phyloP scores from a whole-genome alignment of 1,140 invertebrate genomes.

The Pachyrhynchus sulphureomaculatus region DNA sequence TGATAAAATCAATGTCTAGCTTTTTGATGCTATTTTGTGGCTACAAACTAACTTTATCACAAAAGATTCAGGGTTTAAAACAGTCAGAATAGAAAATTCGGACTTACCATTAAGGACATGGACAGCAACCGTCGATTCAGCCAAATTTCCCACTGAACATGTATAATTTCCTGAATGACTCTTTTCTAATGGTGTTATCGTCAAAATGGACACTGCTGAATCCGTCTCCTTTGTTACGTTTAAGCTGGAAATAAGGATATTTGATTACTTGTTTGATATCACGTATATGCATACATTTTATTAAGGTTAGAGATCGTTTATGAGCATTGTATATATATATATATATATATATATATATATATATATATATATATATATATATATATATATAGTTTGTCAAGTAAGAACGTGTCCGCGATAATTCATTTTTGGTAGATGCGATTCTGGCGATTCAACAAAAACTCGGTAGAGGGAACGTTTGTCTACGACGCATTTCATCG shows the following conservation, averaged over 20 bases:
- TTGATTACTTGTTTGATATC: too few species aligned
- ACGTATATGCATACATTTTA: too few species aligned
- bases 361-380: too few species aligned
- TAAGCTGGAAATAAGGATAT: constrained; percentile 42
- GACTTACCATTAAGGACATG: constrained; percentile 58
- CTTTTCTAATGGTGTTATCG: constrained; percentile 52
- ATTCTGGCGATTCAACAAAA: too few species aligned
- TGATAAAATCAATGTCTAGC: neutral
- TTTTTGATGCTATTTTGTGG: neutral
- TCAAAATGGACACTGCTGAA: constrained; percentile 49
- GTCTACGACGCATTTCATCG: too few species aligned
- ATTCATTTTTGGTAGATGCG: too few species aligned
- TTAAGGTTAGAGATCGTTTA: too few species aligned
- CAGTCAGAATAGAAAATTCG: constrained; percentile 4
- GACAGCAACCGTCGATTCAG: constrained; percentile 54
- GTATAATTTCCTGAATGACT: constrained; percentile 56
- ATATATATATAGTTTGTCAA: too few species aligned
- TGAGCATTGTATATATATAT: too few species aligned
- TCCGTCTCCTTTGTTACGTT: constrained; percentile 46
- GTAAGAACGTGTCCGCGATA: too few species aligned
- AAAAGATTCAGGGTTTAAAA: constrained; percentile 3
- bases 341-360: too few species aligned
- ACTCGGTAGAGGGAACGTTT: too few species aligned
- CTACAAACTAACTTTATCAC: neutral
- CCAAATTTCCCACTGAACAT: constrained; percentile 51